Percentiles rank a stretch among this genome's conserved stretches.
Evolutionary conservation across 2,797 vertebrate species (phyloP).

Genomic region (Pseudochirops corinnae): DNA sequence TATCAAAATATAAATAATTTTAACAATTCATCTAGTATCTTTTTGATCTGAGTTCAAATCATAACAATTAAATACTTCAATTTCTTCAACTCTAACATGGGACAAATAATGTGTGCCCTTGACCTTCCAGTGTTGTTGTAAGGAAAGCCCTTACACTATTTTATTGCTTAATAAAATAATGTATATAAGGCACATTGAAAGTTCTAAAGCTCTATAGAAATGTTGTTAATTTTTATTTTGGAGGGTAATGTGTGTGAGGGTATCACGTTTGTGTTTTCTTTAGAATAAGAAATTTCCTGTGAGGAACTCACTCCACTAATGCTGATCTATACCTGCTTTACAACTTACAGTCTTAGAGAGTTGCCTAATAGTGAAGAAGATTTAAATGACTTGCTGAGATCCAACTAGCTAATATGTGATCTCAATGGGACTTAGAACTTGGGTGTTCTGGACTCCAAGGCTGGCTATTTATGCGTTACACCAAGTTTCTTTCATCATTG

Average conservation of each 20-base stretch:
- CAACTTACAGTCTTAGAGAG: not conserved
- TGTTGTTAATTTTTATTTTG: not conserved
- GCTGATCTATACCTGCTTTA: not conserved
- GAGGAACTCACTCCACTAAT: not conserved
- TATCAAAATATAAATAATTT: not conserved
- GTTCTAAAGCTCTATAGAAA: not conserved
- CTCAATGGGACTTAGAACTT: not conserved
- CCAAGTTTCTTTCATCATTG: not conserved
- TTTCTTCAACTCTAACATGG: not conserved
- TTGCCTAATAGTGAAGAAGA: not conserved
- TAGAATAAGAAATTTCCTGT: not conserved
- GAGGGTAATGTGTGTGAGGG: not conserved
- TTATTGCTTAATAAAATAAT: not conserved
- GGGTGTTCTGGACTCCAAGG: not conserved
- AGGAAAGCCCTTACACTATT: not conserved
- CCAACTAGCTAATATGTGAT: not conserved
- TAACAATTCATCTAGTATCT: not conserved
- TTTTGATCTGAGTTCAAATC: not conserved
- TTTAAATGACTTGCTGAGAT: not conserved
- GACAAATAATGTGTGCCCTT: not conserved
- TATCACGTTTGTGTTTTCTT: not conserved
- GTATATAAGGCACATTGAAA: not conserved
- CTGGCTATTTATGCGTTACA: not conserved
- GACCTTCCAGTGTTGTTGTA: not conserved
- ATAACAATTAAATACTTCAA: not conserved